Base-by-base conservation (phyloP, 2,888 invertebrate genomes). In the Ctenicera cuprea region DNA sequence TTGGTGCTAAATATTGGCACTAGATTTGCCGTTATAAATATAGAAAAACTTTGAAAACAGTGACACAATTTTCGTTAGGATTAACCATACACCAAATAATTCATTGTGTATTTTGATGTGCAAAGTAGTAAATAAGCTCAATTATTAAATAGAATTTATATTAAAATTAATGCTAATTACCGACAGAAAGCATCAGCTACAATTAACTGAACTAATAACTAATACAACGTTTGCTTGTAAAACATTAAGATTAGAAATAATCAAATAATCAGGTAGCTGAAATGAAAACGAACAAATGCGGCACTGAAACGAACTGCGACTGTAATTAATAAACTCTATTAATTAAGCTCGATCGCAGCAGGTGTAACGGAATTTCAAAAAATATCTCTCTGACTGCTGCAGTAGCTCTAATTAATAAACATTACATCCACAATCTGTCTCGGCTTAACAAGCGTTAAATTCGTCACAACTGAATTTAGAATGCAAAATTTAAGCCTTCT, bases 301-400 rank as follows among this genome's bases (percentile, higher is more conserved):
- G 45, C 12, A 37, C 37, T 33, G 26, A 59, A 63, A 43, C 43
- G 41, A 50, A 41, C 38, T 69, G 48, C 61, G 14, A 22, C 43
- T 65, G 37, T 71, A 71, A 71, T 71, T 71, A 71, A 71, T 64
- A 71, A 71, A 71, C 65, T 59, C 57, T 12, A 71, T 65, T 71
- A 71, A 71, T 71, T 65, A 65, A 65, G 45, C 54, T 45, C 48
- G 65, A 71, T 71, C 65, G 71, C 41, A 65, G 65, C 71, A 71
- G 71, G 71, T 71, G 71, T 64, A 30, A 48, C 33, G 48, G 43
- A 64, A 71, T 71, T 59, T 20, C 8, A 61, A 54, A 54, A 57
- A 57, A 65, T 48, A 5, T 14, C 11, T 38, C 14, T 57, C n/a
- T 12, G 18, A 33, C 67, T 45, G 52, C 65, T 57, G 43, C 52